phyloP scores from a whole-genome alignment of 2,888 invertebrate genomes.

The Emmelina monodactyla region DNA sequence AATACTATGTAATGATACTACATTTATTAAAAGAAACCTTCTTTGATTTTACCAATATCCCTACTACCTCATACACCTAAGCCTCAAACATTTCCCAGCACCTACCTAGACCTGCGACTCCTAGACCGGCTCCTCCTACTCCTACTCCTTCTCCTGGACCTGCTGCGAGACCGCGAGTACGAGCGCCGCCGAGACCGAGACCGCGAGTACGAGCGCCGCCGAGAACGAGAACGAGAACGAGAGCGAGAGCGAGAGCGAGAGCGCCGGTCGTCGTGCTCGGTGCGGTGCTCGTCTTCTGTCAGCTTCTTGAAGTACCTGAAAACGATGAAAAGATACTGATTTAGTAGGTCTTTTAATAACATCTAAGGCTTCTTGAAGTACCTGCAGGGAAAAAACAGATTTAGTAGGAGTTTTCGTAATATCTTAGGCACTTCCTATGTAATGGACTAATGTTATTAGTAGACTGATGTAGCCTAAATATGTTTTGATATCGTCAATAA shows the following conservation, averaged over 20 bases:
- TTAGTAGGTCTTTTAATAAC: neutral
- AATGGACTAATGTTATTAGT: no score
- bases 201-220: slow-evolving; percentile 20
- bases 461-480: no score
- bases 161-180: slow-evolving; percentile 23
- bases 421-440: no score
- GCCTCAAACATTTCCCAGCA: slow-evolving; percentile 11
- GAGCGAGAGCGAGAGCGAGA: slow-evolving; percentile 30
- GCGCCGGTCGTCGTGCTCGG: slow-evolving; percentile 47
- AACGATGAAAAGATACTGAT: neutral
- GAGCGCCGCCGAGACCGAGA: slow-evolving; percentile 28
- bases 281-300: slow-evolving; percentile 60
- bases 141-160: slow-evolving; percentile 29
- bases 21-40: neutral
- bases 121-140: slow-evolving; percentile 28
- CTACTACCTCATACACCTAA: no score
- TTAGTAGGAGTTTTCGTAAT: no score
- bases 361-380: slow-evolving; percentile 24
- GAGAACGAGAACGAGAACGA: slow-evolving; percentile 23
- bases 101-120: slow-evolving; percentile 29
- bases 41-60: neutral
- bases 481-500: no score
- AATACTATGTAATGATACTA: neutral
- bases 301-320: slow-evolving; percentile 68
- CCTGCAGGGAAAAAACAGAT: no score